phyloP scores from a whole-genome alignment of 2,113 vertebrate species.

The Pomatorhinus ruficollis region DNA sequence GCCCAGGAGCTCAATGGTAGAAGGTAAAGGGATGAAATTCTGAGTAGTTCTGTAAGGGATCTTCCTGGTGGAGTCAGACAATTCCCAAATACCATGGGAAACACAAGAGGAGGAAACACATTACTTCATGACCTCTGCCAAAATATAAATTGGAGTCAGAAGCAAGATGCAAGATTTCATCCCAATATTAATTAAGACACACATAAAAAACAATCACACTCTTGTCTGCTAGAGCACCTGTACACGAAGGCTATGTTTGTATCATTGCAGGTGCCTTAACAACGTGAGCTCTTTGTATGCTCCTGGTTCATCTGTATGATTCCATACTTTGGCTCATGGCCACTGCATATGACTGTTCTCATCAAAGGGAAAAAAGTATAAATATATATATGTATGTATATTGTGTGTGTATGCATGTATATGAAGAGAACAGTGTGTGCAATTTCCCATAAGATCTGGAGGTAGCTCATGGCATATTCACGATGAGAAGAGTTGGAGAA shows the following conservation, averaged over 20 bases:
- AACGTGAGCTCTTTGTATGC: neutral
- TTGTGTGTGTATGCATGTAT: neutral
- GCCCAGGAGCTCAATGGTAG: neutral
- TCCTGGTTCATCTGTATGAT: neutral
- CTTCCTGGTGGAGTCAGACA: neutral
- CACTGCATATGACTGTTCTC: neutral
- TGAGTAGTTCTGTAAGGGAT: neutral
- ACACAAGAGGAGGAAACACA: neutral
- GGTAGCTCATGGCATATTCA: neutral
- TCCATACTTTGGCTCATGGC: neutral
- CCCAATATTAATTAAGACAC: neutral
- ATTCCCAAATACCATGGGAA: constrained; percentile 28
- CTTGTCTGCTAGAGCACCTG: neutral
- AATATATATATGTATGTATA: neutral
- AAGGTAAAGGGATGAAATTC: neutral
- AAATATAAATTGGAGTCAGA: neutral
- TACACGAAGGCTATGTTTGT: neutral
- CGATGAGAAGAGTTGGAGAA: neutral
- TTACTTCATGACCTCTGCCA: neutral
- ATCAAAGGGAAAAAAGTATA: neutral
- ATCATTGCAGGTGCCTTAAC: neutral
- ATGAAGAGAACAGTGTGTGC: neutral
- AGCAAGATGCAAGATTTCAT: neutral
- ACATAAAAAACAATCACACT: neutral
- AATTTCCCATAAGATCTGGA: neutral